Conservation (phyloP, 2,113 vertebrate genomes). For the Paradisaea rubra region DNA sequence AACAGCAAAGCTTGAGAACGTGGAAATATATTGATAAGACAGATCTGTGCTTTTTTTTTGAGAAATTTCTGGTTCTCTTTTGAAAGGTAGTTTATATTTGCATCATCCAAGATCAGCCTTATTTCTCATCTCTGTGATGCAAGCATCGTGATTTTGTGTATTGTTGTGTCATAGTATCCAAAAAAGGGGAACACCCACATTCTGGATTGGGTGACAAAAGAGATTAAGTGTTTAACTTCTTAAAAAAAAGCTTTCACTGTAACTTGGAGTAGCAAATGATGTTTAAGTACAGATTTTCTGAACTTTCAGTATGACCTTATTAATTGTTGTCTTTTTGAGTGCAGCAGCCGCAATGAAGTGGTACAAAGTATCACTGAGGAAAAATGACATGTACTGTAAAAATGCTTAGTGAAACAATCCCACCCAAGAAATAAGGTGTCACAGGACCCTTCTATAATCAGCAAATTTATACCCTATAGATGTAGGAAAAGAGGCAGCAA, state of each 20-base stretch:
- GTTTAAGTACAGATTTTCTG: background rate
- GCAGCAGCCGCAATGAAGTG: background rate
- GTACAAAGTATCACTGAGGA: background rate
- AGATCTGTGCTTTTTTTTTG: background rate
- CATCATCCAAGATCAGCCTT: background rate
- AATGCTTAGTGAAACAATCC: background rate
- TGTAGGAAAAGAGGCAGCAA: background rate
- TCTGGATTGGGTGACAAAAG: background rate
- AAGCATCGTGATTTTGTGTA: accelerated
- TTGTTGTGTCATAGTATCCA: background rate
- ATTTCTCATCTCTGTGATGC: background rate
- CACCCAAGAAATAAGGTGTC: background rate
- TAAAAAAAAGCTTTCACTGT: background rate
- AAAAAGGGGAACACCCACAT: background rate
- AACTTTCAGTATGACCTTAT: background rate
- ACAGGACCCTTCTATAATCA: background rate
- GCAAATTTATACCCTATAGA: background rate
- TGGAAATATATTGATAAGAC: background rate
- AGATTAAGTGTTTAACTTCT: background rate
- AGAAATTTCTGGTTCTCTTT: background rate
- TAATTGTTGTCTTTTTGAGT: background rate
- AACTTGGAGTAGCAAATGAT: background rate
- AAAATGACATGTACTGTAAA: background rate
- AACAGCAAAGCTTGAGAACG: background rate
- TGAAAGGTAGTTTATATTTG: background rate